Evolutionary conservation across 2,888 invertebrate genomes (phyloP), one percentile per base, ranked within the genome.

Genomic region (Mechanitis messenoides): DNA sequence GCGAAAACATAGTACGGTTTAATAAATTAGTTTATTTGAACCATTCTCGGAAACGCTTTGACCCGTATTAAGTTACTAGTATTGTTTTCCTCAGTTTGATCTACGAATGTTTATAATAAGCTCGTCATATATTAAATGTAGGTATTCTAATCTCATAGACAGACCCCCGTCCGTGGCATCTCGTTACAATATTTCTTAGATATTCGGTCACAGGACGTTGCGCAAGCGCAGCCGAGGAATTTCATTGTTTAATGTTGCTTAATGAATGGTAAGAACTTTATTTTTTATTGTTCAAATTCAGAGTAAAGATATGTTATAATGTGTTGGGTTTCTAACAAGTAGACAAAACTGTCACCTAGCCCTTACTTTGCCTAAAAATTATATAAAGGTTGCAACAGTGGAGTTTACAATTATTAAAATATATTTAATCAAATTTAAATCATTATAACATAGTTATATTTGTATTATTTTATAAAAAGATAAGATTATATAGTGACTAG

Each of bases 11-110:
- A 67, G 58, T 72, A 71, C 69, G 56, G 62, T 59, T 69, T 70
- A 72, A 55, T 62, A 63, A 55, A 58, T 68, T 68, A 58, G 70
- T 71, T 70, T 71, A 70, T 64, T 70, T 71, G 64, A 68, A 65
- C 64, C 50, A 56, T 69, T 65, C 66, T 64, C 42, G 62, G 66
- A 64, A 68, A 61, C 46, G 55, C 56, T n/a, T 46, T 58, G 47
- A 60, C 59, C 60, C 50, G 6, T 53, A 33, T 55, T 45, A 53
- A 45, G 55, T 56, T 59, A 31, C 55, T 46, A 54, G 33, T 59
- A 59, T 3, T 33, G 28, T 55, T 50, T 55, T 11, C 28, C 53
- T 58, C 53, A 56, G 35, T 45, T 53, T 55, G 42, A 53, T 61
- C 50, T 45, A 42, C 1, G n/a, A 31, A 42, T 42, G 12, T 35